Evolutionary conservation across 2,797 vertebrate species (phyloP), one percentile per base, ranked within the genome.

Genomic region (Acanthurus lineatus): DNA sequence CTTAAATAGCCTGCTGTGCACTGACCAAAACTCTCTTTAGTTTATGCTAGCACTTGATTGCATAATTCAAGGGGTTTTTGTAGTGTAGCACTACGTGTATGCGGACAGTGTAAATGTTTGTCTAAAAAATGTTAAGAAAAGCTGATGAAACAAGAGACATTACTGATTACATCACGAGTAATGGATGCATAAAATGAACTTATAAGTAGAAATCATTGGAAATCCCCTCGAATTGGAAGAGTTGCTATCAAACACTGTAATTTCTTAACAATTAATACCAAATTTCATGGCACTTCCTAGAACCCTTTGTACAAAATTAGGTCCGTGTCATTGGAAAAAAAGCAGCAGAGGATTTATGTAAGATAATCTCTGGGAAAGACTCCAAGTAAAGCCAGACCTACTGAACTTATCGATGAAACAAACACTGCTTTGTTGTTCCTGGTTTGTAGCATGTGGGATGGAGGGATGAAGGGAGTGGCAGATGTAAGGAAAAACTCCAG

Each of bases 381-480:
- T 85, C 84, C 79, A 84, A 82, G 74, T 51, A 52, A 83, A 87
- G 63, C 65, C 57, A 14, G 69, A 11, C 82, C 58, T 65, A 22
- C 62, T 85, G 77, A 88, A 77, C 75, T 63, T 87, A 89, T 90
- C 63, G 73, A 90, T 88, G 82, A 87, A 90, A 89, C 86, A 90
- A 83, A 86, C 87, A 25, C 44, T 0, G 62, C 88, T 91, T 83
- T 93, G 91, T 91, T 88, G 82, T 83, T 83, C 53, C 74, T 61
- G 69, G 69, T 74, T 77, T 65, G 80, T 32, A 75, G 77, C 72
- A 62, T 81, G 84, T 89, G 87, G 85, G 82, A 83, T 68, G 80
- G 79, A 80, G 62, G 68, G 84, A 88, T 77, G 83, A 77, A 84
- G 86, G 88, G 85, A 88, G 91, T 83, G 83, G 82, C 32, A 73